Evolutionary conservation across 2,113 vertebrate species (phyloP), one percentile per base, ranked within the genome.

Genomic region (Tragulus kanchil): DNA sequence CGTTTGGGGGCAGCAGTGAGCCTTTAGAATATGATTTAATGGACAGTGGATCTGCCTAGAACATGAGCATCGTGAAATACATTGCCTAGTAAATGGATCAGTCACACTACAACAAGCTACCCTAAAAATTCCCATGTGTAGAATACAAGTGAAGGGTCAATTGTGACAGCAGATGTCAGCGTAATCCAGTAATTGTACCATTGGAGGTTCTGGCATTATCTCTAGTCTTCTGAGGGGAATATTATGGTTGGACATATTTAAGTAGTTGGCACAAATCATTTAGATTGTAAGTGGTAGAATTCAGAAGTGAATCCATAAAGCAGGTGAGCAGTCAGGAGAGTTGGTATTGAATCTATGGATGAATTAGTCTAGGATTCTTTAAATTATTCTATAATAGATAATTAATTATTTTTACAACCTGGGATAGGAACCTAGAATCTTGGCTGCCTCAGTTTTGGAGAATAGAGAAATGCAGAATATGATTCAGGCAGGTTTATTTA

Each of bases 311-410:
- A 85, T 58, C 5, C 42, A 84, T 31, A 94, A 95, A 54, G 65
- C 93, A 13, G 2, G 2, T 48, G 96, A 90, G 26, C 7, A 73
- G 14, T 1, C 13, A 28, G 17, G 19, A 81, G 8, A 73, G 15
- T 59, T 59, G 7, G 19, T 81, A 56, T 13, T 69, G 28, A 28
- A 61, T 69, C 3, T 17, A 23, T 78, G 48, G 11, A 42, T 78
- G 75, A 81, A 71, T 0, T 45, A 7, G 26, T 67, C 12, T 61
- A 96, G 6, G 21, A 89, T 83, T 89, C 12, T 67, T 82, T 45
- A 36, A n/a, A 67, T 92, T 89, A 69, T 7, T 89, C 10, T 94
- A 26, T 93, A 36, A 65, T 85, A 85, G 64, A 23, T 78, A 91
- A 56, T 71, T 21, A 3, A 87, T 56, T 85, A 69, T 13, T 92